phyloP scores from a whole-genome alignment of 2,113 vertebrate genomes.

The Pseudonaja textilis region DNA sequence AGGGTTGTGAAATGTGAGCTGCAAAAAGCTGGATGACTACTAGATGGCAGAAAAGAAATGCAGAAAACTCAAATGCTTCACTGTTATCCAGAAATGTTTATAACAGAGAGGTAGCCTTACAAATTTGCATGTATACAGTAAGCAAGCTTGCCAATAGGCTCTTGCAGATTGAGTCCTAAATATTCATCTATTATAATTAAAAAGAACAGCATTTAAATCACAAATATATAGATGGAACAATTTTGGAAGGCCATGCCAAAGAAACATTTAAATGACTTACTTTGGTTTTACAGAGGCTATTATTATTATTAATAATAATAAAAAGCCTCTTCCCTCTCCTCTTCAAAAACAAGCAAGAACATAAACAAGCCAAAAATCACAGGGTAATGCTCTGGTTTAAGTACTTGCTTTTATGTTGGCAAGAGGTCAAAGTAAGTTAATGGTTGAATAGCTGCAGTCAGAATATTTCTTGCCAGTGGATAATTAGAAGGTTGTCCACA shows the following conservation, averaged over 20 bases:
- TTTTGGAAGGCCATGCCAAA: neutral
- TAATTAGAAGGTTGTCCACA: neutral
- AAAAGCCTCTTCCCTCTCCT: neutral
- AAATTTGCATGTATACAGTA: neutral
- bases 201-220: neutral
- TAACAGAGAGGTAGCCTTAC: neutral
- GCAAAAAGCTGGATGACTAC: neutral
- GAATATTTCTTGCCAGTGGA: neutral
- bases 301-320: neutral
- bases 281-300: neutral
- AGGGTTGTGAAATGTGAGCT: neutral
- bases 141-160: neutral
- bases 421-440: neutral
- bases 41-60: neutral
- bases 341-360: neutral
- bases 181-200: neutral
- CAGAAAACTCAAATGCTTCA: neutral
- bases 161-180: neutral
- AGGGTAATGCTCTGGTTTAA: neutral
- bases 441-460: neutral
- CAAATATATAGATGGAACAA: neutral
- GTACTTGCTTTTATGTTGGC: neutral
- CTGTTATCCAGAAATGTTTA: neutral
- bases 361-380: neutral
- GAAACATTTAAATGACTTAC: neutral